Evolutionary conservation across 2,888 invertebrate species (phyloP).

Genomic region (Parascotia fuliginaria): DNA sequence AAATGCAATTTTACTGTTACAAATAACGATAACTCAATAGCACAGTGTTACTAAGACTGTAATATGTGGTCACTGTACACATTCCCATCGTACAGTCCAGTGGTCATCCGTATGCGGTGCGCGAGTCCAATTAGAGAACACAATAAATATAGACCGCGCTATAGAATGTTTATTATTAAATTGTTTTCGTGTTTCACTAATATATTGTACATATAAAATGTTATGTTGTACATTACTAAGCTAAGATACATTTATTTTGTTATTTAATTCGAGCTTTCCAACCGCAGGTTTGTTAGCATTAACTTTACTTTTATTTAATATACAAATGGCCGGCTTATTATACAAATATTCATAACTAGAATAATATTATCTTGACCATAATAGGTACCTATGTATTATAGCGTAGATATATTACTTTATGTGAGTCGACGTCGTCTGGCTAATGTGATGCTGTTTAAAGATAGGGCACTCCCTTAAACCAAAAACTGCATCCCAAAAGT

Average conservation of each 20-base stretch:
- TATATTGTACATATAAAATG: neutral
- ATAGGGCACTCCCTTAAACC: too few species aligned
- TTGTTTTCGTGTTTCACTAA: neutral
- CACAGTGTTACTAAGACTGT: neutral
- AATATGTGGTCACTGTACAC: neutral
- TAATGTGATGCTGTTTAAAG: too few species aligned
- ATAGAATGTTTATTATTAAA: slow-evolving; percentile 18
- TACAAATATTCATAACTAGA: too few species aligned
- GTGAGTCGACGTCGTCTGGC: too few species aligned
- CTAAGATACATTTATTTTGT: neutral
- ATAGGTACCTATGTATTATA: too few species aligned
- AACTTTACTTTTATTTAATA: too few species aligned
- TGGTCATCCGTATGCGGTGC: slow-evolving; percentile 19
- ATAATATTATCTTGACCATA: too few species aligned
- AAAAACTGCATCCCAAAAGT: too few species aligned
- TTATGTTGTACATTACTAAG: neutral
- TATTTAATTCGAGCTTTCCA: too few species aligned
- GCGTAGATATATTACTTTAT: too few species aligned
- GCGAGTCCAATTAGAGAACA: slow-evolving; percentile 19
- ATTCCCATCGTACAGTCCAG: neutral
- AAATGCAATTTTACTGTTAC: neutral
- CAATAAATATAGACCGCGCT: slow-evolving; percentile 20
- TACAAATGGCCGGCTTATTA: too few species aligned
- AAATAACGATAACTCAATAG: neutral
- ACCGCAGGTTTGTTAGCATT: too few species aligned